Conservation (phyloP, 2,888 invertebrate species). For the Dasypolia templi region DNA sequence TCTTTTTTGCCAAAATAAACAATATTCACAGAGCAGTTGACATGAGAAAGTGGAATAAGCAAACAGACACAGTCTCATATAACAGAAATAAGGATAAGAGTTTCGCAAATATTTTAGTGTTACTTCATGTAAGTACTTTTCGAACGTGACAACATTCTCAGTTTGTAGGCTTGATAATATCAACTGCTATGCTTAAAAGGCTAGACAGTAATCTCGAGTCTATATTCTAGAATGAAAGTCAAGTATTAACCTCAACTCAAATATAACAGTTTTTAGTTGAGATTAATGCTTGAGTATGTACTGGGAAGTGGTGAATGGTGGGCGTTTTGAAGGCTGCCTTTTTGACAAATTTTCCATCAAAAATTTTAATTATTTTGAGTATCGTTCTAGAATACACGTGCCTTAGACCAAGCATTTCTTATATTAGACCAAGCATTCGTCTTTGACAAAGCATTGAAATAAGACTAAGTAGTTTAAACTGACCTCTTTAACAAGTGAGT, state of each 20-base stretch:
- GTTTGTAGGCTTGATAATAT: conserved; percentile 15
- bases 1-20: conserved; percentile 33
- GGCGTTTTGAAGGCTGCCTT: neutral
- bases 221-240: conserved; percentile 44
- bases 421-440: neutral
- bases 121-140: conserved; percentile 30
- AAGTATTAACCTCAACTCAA: neutral
- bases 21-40: conserved; percentile 47
- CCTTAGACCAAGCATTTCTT: conserved; percentile 20
- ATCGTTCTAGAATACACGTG: conserved; percentile 42
- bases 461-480: conserved; percentile 31
- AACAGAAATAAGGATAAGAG: conserved; percentile 38
- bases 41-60: conserved; percentile 42
- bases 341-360: neutral
- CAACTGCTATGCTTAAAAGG: conserved; percentile 46
- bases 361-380: neutral
- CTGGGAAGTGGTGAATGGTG: neutral
- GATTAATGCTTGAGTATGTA: conserved; percentile 1
- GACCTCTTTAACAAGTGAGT: conserved; percentile 86
- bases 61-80: conserved; percentile 48
- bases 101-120: conserved; percentile 45
- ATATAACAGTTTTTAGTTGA: neutral
- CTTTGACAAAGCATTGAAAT: conserved; percentile 11
- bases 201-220: conserved; percentile 9
- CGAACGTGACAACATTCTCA: neutral